Evolutionary conservation across 2,888 invertebrate genomes (phyloP), one percentile per base, ranked within the genome.

Genomic region (Habrosyne pyritoides): DNA sequence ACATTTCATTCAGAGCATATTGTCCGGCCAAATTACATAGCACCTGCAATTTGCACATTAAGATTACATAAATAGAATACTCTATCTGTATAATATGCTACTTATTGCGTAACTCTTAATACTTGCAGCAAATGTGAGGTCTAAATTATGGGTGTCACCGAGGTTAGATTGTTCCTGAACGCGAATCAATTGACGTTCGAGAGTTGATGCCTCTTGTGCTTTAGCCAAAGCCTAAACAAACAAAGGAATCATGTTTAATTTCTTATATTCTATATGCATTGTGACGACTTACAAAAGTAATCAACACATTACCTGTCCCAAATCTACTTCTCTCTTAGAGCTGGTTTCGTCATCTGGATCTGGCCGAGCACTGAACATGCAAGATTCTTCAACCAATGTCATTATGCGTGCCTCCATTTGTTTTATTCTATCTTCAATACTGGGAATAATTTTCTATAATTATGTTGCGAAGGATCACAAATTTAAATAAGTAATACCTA

Each of bases 1-100:
- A 97, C 95, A 99, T 96, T 79, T 98, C 98, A 84, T 98, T 99
- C 52, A 96, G 94, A 10, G 97, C 96, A 83, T 99, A 99, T 81
- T 99, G 98, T 77, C 96, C 97, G 2, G 99, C 99, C 64, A 99
- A 93, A 84, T 99, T 99, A 79, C 99, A 99, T 46, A 99, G 93
- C 0, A 99, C 98, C 98, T 98, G 79, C 6, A 81, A 81, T 66
- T 55, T 50, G 58, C 61, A 56, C 53, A 47, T 7, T n/a, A n/a
- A 48, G 0, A 22, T 47, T 22, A 22, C 5, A 22, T n/a, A n/a
- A n/a, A 47, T 18, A 6, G n/a, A 42, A 42, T 42, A 42, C 18
- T 42, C 7, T 42, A 18, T 22, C 10, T 22, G 12, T 21, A 47
- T 49, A 22, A 36, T 53, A 26, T 12, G 10, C 21, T 2, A 28